Percentiles rank a stretch among this genome's conserved stretches.
phyloP scores from a whole-genome alignment of 2,888 invertebrate species.

The Trichacis sp. region DNA sequence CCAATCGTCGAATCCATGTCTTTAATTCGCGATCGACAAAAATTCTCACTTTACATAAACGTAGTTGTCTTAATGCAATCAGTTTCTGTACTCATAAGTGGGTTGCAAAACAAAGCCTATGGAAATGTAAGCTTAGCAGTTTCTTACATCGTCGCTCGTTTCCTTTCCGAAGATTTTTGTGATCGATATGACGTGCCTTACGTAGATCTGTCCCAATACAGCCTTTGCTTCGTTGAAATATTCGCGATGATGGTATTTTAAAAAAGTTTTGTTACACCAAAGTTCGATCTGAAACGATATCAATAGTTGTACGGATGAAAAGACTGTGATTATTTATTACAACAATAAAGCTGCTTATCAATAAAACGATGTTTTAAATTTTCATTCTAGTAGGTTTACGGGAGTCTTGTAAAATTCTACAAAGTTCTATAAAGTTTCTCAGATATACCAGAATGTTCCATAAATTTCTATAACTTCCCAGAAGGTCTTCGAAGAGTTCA shows the following conservation, averaged over 20 bases:
- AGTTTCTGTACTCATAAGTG: conserved; percentile 48
- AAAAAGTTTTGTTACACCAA: conserved; percentile 51
- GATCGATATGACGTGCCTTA: conserved; percentile 64
- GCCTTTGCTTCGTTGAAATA: conserved; percentile 60
- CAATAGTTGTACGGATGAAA: background rate
- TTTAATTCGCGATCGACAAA: conserved; percentile 51
- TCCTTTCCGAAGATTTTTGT: conserved; percentile 61
- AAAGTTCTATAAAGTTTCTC: too few relatives aligned
- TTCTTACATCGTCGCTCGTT: conserved; percentile 58
- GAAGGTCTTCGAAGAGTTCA: too few relatives aligned
- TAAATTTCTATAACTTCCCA: too few relatives aligned
- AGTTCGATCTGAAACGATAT: conserved; percentile 10
- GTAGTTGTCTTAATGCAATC: conserved; percentile 51
- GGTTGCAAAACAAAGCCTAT: conserved; percentile 52
- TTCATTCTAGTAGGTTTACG: too few relatives aligned
- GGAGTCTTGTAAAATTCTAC: too few relatives aligned
- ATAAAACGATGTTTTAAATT: too few relatives aligned
- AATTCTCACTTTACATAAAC: conserved; percentile 50
- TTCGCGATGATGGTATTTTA: conserved; percentile 56
- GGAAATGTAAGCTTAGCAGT: conserved; percentile 57
- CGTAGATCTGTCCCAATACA: conserved; percentile 61
- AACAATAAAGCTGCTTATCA: too few relatives aligned
- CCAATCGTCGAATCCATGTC: conserved; percentile 55
- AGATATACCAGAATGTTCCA: too few relatives aligned
- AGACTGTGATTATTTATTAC: conserved; percentile 8